Evolutionary conservation across 2,113 vertebrate species (phyloP).

Genomic region (Antechinus stuartii): DNA sequence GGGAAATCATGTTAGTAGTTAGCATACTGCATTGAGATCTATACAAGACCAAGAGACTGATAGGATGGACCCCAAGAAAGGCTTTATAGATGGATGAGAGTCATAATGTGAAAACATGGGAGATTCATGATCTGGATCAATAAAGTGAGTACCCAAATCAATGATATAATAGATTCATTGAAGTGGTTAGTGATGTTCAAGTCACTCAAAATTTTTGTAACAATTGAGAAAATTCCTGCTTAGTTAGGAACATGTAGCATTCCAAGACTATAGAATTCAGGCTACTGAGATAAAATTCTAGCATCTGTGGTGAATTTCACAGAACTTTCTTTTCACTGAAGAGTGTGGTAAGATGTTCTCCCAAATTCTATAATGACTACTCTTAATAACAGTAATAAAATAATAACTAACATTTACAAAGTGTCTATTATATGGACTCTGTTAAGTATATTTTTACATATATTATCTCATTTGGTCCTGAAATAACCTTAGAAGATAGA

Average conservation of each 20-base stretch:
- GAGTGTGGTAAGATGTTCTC: too few species aligned
- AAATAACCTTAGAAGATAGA: too few species aligned
- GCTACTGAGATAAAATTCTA: background rate
- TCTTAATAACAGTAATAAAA: too few species aligned
- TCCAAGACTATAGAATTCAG: background rate
- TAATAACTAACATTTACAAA: too few species aligned
- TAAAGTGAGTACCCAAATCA: background rate
- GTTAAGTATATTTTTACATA: background rate
- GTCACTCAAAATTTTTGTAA: background rate
- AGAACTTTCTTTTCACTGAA: too few species aligned
- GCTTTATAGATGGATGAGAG: background rate
- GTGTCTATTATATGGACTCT: too few species aligned
- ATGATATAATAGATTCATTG: background rate
- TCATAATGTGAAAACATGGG: background rate
- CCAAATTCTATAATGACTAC: too few species aligned
- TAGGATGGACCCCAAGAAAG: background rate
- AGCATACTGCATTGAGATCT: background rate
- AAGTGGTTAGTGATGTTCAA: background rate
- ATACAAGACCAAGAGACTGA: background rate
- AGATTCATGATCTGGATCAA: background rate
- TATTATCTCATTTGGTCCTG: background rate
- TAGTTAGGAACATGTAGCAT: background rate
- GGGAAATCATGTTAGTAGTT: background rate
- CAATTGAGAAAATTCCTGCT: background rate
- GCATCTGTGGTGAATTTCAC: background rate